A percentile compares a stretch with the other conserved stretches of the same genome.
phyloP scores from a whole-genome alignment of 2,888 invertebrate species.

The Abscondita cerata region DNA sequence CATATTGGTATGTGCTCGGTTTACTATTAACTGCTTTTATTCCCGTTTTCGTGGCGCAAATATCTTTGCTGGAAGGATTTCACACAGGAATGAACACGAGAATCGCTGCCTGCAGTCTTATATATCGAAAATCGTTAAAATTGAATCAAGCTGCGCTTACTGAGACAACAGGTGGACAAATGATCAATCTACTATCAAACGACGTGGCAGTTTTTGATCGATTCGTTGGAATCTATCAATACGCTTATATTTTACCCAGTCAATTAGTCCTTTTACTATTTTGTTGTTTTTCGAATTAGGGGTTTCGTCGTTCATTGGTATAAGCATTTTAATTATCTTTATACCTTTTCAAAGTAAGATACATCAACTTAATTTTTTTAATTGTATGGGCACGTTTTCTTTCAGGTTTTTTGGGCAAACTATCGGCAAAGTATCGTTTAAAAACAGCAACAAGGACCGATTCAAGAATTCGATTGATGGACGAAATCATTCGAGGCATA shows the following conservation, averaged over 20 bases:
- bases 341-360: too few species aligned
- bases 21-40: too few species aligned
- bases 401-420: conserved; percentile 74
- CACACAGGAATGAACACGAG: neutral
- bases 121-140: conserved; percentile 76
- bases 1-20: too few species aligned
- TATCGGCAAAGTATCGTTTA: conserved; percentile 71
- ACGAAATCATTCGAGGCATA: conserved; percentile 85
- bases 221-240: too few species aligned
- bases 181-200: neutral
- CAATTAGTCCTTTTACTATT: too few species aligned
- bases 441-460: conserved; percentile 88
- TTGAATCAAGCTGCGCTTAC: conserved; percentile 83
- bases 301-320: conserved; percentile 77
- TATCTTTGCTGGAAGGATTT: too few species aligned
- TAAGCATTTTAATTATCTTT: conserved; percentile 77
- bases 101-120: conserved; percentile 71
- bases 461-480: conserved; percentile 88
- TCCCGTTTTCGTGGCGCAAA: too few species aligned
- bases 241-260: too few species aligned
- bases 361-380: too few species aligned
- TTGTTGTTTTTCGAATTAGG: too few species aligned
- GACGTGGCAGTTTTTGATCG: too few species aligned
- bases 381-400: too few species aligned
- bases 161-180: conserved; percentile 75